phyloP scores from a whole-genome alignment of 2,113 vertebrate species.

The Rhagologus leucostigma region DNA sequence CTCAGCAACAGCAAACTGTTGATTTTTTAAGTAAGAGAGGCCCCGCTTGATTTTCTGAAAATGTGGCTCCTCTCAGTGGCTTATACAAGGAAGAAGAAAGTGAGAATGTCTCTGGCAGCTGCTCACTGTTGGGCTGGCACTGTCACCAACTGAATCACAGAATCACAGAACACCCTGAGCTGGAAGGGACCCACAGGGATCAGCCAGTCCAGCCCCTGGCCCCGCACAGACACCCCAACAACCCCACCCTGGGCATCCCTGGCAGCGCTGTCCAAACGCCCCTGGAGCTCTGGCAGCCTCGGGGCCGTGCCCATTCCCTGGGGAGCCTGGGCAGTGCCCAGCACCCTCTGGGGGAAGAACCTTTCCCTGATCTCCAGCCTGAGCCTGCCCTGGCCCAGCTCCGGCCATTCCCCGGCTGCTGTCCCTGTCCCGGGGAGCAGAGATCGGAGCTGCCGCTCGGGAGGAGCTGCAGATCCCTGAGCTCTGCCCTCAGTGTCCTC shows the following conservation, averaged over 20 bases:
- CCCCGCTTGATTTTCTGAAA: background rate
- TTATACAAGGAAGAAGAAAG: background rate
- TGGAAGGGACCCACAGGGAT: background rate
- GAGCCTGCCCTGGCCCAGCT: background rate
- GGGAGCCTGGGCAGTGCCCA: background rate
- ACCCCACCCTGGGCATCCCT: fast-evolving
- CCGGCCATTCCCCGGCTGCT: background rate
- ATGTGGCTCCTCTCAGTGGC: background rate
- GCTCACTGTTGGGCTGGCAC: background rate
- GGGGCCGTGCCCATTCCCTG: background rate
- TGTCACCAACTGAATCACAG: background rate
- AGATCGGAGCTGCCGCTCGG: background rate
- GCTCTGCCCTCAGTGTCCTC: background rate
- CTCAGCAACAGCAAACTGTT: background rate
- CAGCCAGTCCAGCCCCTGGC: fast-evolving
- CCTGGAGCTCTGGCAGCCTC: background rate
- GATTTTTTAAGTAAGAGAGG: background rate
- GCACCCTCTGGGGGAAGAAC: background rate
- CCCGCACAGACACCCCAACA: background rate
- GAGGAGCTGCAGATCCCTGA: background rate
- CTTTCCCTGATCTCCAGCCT: background rate
- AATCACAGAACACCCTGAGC: background rate
- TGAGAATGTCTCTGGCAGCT: background rate
- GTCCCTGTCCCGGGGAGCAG: background rate
- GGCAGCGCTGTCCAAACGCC: background rate